Percentiles rank a stretch among this genome's conserved stretches.
phyloP scores from a whole-genome alignment of 2,888 invertebrate species.

The Patella caerulea region DNA sequence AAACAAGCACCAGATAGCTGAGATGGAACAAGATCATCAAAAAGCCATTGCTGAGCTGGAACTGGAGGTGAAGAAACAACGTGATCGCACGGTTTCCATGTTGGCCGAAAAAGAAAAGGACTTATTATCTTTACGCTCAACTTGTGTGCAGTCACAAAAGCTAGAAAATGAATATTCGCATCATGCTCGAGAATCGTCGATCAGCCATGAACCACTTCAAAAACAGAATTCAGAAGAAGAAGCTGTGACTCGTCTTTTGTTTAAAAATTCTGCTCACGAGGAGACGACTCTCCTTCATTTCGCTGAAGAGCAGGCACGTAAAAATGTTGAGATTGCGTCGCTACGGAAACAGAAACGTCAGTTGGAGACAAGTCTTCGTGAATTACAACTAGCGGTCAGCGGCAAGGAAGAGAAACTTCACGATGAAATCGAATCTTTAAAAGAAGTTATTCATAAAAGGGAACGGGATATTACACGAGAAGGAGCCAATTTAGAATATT shows the following conservation, averaged over 20 bases:
- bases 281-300: slow-evolving; percentile 80
- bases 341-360: slow-evolving; percentile 81
- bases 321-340: slow-evolving; percentile 83
- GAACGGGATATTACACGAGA: slow-evolving; percentile 77
- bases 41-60: slow-evolving; percentile 75
- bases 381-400: slow-evolving; percentile 72
- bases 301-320: slow-evolving; percentile 85
- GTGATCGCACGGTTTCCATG: slow-evolving; percentile 83
- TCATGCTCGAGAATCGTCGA: not conserved
- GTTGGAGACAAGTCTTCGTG: slow-evolving; percentile 74
- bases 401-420: slow-evolving; percentile 71
- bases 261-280: slow-evolving; percentile 48
- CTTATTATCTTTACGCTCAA: slow-evolving; percentile 68
- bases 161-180: slow-evolving; percentile 30
- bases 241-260: slow-evolving; percentile 51
- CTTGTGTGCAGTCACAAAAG: slow-evolving; percentile 42
- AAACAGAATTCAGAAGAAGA: slow-evolving; percentile 45
- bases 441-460: slow-evolving; percentile 73
- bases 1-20: slow-evolving; percentile 70
- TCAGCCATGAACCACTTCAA: slow-evolving; percentile 10
- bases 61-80: slow-evolving; percentile 77
- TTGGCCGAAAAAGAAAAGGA: slow-evolving; percentile 84
- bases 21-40: slow-evolving; percentile 76
- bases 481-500: slow-evolving; percentile 89
- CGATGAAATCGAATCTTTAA: slow-evolving; percentile 74